Evolutionary conservation across 35 echinoderm and acorn worm genomes (phyloP).

Genomic region (Strongylocentrotus purpuratus): DNA sequence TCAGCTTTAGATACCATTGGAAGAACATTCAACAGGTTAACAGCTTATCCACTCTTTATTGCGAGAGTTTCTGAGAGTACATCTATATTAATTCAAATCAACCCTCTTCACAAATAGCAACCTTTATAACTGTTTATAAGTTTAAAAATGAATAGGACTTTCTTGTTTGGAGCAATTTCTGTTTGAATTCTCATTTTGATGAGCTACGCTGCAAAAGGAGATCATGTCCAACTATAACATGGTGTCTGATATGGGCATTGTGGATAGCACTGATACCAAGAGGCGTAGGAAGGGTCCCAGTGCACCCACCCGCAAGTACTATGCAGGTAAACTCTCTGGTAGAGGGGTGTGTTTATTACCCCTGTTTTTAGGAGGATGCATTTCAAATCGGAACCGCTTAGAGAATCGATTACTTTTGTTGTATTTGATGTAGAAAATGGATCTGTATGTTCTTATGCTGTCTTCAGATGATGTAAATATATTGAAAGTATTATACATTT

Average conservation of each 20-base stretch:
- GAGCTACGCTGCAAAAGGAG: neutral
- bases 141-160: no score
- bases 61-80: no score
- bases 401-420: neutral
- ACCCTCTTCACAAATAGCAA: no score
- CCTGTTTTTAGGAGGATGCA: neutral
- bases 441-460: neutral
- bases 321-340: neutral
- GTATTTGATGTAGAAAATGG: neutral
- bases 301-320: neutral
- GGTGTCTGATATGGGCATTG: conserved; percentile 28
- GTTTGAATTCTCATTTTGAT: neutral
- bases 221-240: conserved; percentile 28
- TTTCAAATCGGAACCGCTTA: neutral
- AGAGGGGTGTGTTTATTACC: neutral
- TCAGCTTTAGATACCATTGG: no score
- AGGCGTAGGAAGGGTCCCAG: conserved; percentile 4
- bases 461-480: neutral
- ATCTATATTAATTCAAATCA: no score
- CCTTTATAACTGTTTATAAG: no score
- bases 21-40: no score
- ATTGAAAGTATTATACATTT: no score
- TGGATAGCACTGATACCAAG: conserved; percentile 22
- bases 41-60: no score
- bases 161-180: no score